These are phyloP conservation scores for Columba livia DNA, from an alignment of 2,113 vertebrate species.

Conservation along the genomic window DNA sequence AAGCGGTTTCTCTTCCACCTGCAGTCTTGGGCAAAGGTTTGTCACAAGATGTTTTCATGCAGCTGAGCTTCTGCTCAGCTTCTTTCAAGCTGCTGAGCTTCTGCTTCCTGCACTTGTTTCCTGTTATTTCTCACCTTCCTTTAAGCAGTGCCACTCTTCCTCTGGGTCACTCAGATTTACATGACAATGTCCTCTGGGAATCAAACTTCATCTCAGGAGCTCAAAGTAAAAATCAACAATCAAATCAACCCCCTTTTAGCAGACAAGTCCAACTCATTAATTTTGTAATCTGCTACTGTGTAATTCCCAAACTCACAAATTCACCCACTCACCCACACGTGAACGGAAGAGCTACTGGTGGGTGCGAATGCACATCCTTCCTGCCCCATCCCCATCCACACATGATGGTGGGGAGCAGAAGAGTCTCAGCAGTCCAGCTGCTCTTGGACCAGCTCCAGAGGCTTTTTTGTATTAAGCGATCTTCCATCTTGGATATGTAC, in stretches of 20 bases:
- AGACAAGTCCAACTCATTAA: too few species aligned
- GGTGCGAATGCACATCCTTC: fast-evolving
- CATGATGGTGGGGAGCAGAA: neutral
- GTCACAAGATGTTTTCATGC: fast-evolving
- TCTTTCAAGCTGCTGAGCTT: neutral
- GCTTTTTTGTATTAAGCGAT: neutral
- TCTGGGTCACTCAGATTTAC: neutral
- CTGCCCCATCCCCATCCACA: neutral
- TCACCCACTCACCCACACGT: neutral
- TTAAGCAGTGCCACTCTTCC: neutral
- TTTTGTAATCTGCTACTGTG: neutral
- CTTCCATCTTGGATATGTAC: neutral
- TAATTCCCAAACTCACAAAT: neutral
- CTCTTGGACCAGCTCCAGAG: neutral
- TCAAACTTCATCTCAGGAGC: neutral
- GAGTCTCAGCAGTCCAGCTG: neutral
- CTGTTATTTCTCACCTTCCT: neutral
- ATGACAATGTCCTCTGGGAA: neutral
- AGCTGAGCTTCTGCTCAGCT: too few species aligned
- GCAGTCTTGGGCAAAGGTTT: neutral
- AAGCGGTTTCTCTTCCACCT: neutral
- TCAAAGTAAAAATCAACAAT: neutral
- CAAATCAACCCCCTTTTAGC: neutral
- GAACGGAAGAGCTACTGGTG: neutral
- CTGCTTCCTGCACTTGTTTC: neutral